Conservation (phyloP, 92 coral and sea anemone species). For the Porites rus region DNA sequence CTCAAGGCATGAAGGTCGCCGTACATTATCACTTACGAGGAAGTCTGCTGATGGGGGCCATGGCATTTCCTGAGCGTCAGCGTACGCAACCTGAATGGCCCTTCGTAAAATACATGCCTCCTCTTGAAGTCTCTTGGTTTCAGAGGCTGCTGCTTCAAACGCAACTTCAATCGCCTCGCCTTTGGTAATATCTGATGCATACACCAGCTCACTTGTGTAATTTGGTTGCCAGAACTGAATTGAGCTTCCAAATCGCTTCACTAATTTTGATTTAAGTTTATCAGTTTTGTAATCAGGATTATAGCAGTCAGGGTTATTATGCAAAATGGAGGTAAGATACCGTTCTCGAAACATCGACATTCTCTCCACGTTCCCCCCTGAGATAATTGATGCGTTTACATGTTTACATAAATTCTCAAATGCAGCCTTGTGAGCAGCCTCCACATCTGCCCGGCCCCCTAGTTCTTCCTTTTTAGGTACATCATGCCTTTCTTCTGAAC, state of each 20-base stretch:
- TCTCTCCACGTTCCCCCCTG: conserved; percentile 21
- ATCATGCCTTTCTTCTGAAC: too few relatives aligned
- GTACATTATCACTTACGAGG: not conserved
- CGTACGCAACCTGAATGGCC: not conserved
- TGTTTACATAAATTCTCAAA: conserved; percentile 30
- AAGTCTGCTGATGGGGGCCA: not conserved
- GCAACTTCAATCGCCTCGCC: not conserved
- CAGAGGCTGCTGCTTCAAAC: not conserved
- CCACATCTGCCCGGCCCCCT: conserved; percentile 7
- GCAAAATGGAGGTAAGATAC: not conserved
- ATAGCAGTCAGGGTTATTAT: not conserved
- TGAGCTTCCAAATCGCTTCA: conserved; percentile 14
- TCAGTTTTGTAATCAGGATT: not conserved
- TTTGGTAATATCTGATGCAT: not conserved
- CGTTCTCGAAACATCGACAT: not conserved
- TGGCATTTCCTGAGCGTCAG: not conserved
- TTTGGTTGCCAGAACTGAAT: conserved; percentile 33
- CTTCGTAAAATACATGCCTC: not conserved
- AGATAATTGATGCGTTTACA: conserved; percentile 6
- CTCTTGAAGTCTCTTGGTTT: not conserved
- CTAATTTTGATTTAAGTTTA: too few relatives aligned
- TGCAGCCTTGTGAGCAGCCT: conserved; percentile 38
- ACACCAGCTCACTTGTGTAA: conserved; percentile 12
- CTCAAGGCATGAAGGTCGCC: not conserved
- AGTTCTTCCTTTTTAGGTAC: not conserved